Percentiles rank a stretch among this genome's conserved stretches.
Conservation (phyloP, 2,113 vertebrate genomes). For the Corythornis madagascariensis region DNA sequence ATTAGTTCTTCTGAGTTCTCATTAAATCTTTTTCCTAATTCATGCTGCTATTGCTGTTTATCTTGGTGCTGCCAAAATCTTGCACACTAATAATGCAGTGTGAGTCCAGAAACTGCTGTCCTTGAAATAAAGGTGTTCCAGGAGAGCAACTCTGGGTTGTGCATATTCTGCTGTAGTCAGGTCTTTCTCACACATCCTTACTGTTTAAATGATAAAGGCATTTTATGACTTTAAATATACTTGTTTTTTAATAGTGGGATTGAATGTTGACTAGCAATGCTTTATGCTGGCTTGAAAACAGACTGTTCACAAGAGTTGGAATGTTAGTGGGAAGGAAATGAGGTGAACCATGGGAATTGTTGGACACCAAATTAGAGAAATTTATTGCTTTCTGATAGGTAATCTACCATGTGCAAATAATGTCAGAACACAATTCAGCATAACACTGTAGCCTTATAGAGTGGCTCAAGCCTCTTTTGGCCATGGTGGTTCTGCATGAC, state of each 20-base stretch:
- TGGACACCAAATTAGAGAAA: not conserved
- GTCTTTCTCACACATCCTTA: not conserved
- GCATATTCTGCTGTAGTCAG: not conserved
- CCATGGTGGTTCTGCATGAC: not conserved
- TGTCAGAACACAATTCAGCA: not conserved
- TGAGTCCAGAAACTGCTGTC: not conserved
- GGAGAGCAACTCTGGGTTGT: not conserved
- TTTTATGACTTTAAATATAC: not conserved
- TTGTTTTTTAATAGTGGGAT: not conserved
- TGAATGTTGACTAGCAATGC: not conserved
- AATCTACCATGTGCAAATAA: not conserved
- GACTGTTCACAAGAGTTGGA: not conserved
- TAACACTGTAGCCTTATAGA: not conserved
- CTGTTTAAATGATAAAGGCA: not conserved
- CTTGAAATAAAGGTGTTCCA: not conserved
- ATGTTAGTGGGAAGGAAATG: not conserved
- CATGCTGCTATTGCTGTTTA: constrained; percentile 10
- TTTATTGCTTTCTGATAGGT: not conserved
- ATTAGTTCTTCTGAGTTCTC: not conserved
- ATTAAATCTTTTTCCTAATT: not conserved
- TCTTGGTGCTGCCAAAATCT: constrained; percentile 4
- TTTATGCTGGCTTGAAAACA: not conserved
- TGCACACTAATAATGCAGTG: not conserved
- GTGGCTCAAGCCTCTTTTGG: not conserved
- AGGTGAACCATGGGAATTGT: not conserved